Base-by-base conservation (phyloP, 2,113 vertebrate species). In the Gila orcuttii region DNA sequence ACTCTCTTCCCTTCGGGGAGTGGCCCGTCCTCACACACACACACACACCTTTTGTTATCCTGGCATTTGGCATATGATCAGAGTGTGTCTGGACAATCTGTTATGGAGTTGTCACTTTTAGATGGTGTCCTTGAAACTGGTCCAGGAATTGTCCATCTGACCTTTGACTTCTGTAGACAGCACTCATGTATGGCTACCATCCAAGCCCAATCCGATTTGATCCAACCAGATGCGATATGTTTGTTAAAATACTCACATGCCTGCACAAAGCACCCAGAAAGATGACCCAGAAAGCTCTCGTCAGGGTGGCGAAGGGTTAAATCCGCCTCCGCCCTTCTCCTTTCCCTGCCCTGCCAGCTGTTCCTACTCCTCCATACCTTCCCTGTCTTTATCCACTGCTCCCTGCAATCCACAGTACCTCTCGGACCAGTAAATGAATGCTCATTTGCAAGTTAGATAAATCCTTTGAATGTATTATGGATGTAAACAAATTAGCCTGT, bases 401-500 rank as follows among this genome's bases (percentile, higher is more conserved):
- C 91, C 90, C 88, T 91, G 89, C 91, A 91, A 92, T 92, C 90
- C 93, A 91, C 91, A 93, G 93, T 88, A 88, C 93, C 93, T 93
- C 92, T 91, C 92, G 92, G 93, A 93, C 93, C 91, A 92, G 92
- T 95, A 95, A 95, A 91, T 92, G 92, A 95, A 93, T 88, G 89
- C 88, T 89, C 94, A 94, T 96, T 95, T 96, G 95, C 95, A 95
- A 96, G 95, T 95, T 93, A 95, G 95, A 95, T 95, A 95, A 95
- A 94, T 92, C 93, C 91, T 95, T 93, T 93, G 95, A 96, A 92
- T 95, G 93, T 94, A 94, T 95, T 95, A 93, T 94, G 93, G 94
- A 95, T 94, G 93, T 94, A 94, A 93, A 95, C 94, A 95, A 95
- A 95, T 91, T 92, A 95, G 94, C 93, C 92, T 84, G 94, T 90